A percentile compares a stretch with the other conserved stretches of the same genome.
Conservation (phyloP, 2,888 invertebrate species). For the Hydraecia micacea region DNA sequence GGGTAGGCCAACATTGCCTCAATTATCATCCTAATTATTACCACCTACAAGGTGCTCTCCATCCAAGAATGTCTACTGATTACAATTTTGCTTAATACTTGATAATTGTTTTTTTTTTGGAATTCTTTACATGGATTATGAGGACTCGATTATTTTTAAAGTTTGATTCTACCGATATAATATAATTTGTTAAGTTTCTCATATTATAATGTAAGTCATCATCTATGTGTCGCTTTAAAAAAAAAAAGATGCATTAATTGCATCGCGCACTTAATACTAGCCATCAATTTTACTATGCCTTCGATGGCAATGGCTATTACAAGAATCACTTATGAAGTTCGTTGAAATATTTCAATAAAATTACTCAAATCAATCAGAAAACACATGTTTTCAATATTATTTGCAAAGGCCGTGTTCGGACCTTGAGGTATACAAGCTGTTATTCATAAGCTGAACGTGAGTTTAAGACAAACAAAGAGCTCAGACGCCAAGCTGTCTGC, state of each 20-base stretch:
- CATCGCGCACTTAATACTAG: neutral
- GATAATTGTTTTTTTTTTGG: no score
- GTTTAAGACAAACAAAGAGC: constrained; percentile 72
- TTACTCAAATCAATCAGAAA: constrained; percentile 12
- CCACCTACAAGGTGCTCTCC: neutral
- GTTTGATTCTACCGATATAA: neutral
- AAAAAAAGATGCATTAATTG: neutral
- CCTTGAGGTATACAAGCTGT: constrained; percentile 63
- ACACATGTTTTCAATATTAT: constrained; percentile 67
- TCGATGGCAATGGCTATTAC: no score
- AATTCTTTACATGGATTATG: no score
- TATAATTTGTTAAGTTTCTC: no score
- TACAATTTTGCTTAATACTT: neutral
- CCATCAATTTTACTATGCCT: no score
- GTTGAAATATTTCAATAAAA: constrained; percentile 1
- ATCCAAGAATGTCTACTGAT: neutral
- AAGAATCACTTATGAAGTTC: neutral
- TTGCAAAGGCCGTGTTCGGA: constrained; percentile 72
- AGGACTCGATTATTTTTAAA: neutral
- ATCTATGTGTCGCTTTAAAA: neutral
- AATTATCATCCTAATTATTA: neutral
- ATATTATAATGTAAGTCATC: neutral
- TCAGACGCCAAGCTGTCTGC: constrained; percentile 75
- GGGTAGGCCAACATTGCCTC: constrained; percentile 3
- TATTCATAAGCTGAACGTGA: constrained; percentile 69